Conservation (phyloP, 2,113 vertebrate species). For the Electrona antarctica region DNA sequence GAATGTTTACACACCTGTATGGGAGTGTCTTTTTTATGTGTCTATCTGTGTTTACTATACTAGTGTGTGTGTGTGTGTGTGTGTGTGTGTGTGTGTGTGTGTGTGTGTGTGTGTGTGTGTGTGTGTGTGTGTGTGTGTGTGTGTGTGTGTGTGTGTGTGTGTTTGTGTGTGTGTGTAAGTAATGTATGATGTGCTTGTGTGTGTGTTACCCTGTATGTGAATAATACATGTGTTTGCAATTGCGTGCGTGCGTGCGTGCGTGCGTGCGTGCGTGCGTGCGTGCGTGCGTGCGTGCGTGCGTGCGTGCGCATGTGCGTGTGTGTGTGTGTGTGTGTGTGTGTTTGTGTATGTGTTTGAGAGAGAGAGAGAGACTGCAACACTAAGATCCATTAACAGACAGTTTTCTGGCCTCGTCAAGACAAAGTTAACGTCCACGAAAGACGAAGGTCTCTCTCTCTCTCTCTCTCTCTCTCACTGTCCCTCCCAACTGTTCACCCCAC, state of each 20-base stretch:
- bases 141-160: neutral
- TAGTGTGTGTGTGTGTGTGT: neutral
- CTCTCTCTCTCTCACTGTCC: neutral
- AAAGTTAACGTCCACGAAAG: constrained; percentile 52
- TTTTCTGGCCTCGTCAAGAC: constrained; percentile 48
- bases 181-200: constrained; percentile 8
- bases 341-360: constrained; percentile 23
- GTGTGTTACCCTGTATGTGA: too few relatives aligned
- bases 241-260: neutral
- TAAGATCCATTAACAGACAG: constrained; percentile 42
- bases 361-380: constrained; percentile 29
- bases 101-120: neutral
- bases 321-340: constrained; percentile 8
- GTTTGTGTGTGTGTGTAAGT: neutral
- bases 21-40: neutral
- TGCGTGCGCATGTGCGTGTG: neutral
- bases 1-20: constrained; percentile 19
- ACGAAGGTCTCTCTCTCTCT: constrained; percentile 9
- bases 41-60: too few relatives aligned
- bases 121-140: constrained; percentile 4
- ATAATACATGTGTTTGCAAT: neutral
- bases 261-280: neutral
- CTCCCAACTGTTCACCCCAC: neutral
- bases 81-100: neutral
- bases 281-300: neutral